These are phyloP conservation scores for Phymastichus coffea DNA, from an alignment of 1,140 invertebrate genomes.

Conservation along the genomic window DNA sequence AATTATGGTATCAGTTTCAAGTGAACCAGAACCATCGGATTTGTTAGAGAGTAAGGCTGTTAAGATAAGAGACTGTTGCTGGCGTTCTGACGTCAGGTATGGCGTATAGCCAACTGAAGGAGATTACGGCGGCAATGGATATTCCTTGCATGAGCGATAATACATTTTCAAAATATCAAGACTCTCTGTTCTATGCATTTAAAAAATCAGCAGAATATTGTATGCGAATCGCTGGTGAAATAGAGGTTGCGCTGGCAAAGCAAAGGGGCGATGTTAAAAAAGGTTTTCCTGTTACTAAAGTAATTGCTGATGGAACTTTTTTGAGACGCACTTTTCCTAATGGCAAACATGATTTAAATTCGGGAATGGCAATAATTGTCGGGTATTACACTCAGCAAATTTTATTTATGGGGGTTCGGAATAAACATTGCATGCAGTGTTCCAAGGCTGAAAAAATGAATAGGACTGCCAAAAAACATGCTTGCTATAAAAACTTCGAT, in stretches of 20 bases:
- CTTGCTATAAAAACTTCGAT: constrained; percentile 43
- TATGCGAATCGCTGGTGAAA: background rate
- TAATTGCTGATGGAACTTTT: constrained; percentile 31
- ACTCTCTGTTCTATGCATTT: background rate
- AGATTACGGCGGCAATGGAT: background rate
- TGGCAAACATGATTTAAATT: constrained; percentile 18
- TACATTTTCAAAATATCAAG: too few species aligned
- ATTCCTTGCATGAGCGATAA: background rate
- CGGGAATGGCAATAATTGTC: constrained; percentile 42
- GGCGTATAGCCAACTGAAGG: too few species aligned
- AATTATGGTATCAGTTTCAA: too few species aligned
- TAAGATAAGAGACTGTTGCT: too few species aligned
- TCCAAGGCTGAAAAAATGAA: constrained; percentile 27
- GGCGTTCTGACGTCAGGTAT: too few species aligned
- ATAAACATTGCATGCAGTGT: constrained; percentile 50
- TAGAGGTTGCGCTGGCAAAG: constrained; percentile 20
- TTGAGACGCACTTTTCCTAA: constrained; percentile 21
- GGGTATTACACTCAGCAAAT: constrained; percentile 45
- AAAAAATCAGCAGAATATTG: constrained; percentile 1
- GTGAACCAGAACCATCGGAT: too few species aligned
- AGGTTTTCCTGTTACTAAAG: constrained; percentile 30
- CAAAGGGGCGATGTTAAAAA: constrained; percentile 24
- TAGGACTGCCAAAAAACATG: constrained; percentile 26
- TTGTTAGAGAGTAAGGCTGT: too few species aligned
- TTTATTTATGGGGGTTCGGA: constrained; percentile 46